Conservation (phyloP, 2,888 invertebrate species). For the Hydroisotoma schaefferi region DNA sequence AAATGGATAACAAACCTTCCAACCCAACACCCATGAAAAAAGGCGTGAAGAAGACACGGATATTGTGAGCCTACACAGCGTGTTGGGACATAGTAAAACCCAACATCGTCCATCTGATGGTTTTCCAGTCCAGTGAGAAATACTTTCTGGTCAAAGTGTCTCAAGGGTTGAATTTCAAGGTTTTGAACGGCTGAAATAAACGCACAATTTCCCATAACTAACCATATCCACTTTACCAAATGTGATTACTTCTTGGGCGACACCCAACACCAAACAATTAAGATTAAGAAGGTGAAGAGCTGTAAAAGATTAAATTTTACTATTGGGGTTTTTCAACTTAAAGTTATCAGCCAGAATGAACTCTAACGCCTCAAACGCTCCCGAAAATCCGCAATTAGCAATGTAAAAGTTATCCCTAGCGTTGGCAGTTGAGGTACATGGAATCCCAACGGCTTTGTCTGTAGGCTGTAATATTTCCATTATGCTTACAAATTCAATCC, state of each 20-base stretch:
- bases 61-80: not conserved
- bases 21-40: slow-evolving; percentile 30
- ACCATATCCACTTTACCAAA: no score
- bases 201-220: no score
- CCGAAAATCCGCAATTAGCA: slow-evolving; percentile 24
- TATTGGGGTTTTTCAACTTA: not conserved
- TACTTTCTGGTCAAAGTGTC: slow-evolving; percentile 18
- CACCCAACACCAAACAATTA: not conserved
- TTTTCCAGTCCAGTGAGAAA: slow-evolving; percentile 5
- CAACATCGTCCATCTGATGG: slow-evolving; percentile 23
- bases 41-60: slow-evolving; percentile 27
- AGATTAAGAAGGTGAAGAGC: not conserved
- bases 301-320: slow-evolving; percentile 5
- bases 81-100: slow-evolving; percentile 22
- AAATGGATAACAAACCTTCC: slow-evolving; percentile 13
- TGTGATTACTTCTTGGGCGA: no score
- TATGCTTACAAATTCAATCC: not conserved
- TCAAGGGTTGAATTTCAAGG: not conserved
- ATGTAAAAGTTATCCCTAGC: slow-evolving; percentile 11
- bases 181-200: no score
- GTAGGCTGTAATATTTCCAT: not conserved
- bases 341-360: slow-evolving; percentile 14
- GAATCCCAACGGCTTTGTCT: not conserved
- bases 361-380: slow-evolving; percentile 20
- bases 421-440: not conserved